Conservation (phyloP, 2,797 vertebrate species). For the Macropodus opercularis region DNA sequence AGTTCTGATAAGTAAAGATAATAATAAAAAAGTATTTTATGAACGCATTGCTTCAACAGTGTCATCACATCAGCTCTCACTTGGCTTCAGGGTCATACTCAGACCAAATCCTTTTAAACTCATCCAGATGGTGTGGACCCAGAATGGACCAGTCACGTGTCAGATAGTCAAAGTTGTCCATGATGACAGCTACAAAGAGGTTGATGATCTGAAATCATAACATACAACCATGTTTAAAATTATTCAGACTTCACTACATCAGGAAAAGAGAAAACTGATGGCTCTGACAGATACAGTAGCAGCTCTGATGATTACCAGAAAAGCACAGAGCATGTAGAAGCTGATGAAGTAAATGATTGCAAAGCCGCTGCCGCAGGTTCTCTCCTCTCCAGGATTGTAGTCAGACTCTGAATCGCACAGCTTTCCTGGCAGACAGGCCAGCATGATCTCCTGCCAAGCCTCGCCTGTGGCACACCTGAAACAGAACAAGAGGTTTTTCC, state of each 20-base stretch:
- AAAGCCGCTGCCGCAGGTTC: constrained; percentile 93
- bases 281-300: not conserved
- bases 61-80: constrained; percentile 81
- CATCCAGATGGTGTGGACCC: constrained; percentile 97
- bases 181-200: constrained; percentile 98
- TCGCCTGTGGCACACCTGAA: constrained; percentile 96
- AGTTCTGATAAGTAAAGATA: not conserved
- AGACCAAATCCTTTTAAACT: constrained; percentile 99
- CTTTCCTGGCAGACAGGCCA: constrained; percentile 94
- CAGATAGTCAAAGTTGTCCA: constrained; percentile 99
- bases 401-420: constrained; percentile 94
- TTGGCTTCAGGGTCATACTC: constrained; percentile 99
- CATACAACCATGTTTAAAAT: not conserved
- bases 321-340: constrained; percentile 99
- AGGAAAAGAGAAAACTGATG: not conserved
- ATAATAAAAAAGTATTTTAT: not conserved
- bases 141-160: constrained; percentile 99
- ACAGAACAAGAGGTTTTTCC: too few relatives aligned
- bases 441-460: constrained; percentile 98
- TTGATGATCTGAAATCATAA: constrained; percentile 92
- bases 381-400: constrained; percentile 90
- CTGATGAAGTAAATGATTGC: constrained; percentile 98
- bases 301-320: constrained; percentile 84
- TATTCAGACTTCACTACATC: not conserved
- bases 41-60: not conserved